These are phyloP conservation scores for Bovichtus variegatus DNA, from an alignment of 2,797 vertebrate species.

Conservation along the genomic window DNA sequence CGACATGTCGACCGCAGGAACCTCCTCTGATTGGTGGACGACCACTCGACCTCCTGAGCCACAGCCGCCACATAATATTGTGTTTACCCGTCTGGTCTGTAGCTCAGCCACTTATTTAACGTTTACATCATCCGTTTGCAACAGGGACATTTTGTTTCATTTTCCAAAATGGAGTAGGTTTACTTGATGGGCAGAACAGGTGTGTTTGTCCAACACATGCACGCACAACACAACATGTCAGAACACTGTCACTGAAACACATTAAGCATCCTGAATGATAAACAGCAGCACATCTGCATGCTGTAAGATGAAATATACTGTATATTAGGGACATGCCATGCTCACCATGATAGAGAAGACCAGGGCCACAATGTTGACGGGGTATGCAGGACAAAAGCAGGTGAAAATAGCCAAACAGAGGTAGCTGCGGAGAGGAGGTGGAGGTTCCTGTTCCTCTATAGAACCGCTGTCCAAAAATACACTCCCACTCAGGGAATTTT, in stretches of 20 bases:
- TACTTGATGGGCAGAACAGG: conserved; percentile 57
- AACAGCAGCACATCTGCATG: neutral
- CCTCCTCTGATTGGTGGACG: too few species aligned
- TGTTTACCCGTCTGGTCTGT: neutral
- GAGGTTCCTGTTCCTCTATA: conserved; percentile 79
- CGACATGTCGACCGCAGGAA: too few species aligned
- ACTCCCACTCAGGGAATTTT: conserved; percentile 77
- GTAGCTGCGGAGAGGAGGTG: conserved; percentile 86
- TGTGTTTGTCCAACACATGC: conserved; percentile 44
- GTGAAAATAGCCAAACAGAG: conserved; percentile 89
- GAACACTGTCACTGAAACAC: conserved; percentile 5
- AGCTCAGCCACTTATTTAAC: neutral
- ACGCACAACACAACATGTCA: conserved; percentile 22
- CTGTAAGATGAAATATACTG: neutral
- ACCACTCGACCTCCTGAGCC: too few species aligned
- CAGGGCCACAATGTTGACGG: conserved; percentile 92
- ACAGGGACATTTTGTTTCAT: conserved; percentile 16
- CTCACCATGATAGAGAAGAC: conserved; percentile 93
- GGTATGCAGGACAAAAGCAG: conserved; percentile 95
- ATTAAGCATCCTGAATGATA: neutral
- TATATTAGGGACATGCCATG: neutral
- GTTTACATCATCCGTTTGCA: conserved; percentile 5
- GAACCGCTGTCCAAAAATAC: conserved; percentile 81
- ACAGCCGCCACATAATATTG: too few species aligned
- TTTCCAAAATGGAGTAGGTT: conserved; percentile 31